Base-by-base conservation (phyloP, 2,797 vertebrate species). In the Neoniphon sammara region DNA sequence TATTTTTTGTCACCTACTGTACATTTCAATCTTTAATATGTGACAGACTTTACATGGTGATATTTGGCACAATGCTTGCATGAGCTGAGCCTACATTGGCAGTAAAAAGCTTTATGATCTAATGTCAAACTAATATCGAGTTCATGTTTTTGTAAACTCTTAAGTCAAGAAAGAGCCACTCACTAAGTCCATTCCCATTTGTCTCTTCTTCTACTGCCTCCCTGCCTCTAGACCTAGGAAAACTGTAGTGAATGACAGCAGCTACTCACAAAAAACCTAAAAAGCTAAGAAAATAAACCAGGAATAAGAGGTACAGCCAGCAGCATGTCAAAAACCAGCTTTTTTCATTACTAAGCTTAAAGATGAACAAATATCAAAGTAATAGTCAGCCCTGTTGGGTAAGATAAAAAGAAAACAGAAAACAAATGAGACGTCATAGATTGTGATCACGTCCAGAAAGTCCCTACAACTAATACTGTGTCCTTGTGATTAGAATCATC, bases 391-490 rank as follows among this genome's bases (percentile, higher is more conserved):
- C 84, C 61, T 85, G 75, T 54, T 70, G 67, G 78, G 64, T 81
- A 77, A 23, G 70, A 74, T 84, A 90, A 80, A 88, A 89, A 88
- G 55, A 82, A 61, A 87, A 87, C 52, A 79, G 55, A 85, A 70
- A 83, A 81, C 47, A 84, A 75, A 78, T 53, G 3, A 78, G 60
- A 73, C 69, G 61, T 85, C 68, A 82, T 60, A 62, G 71, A 78
- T 77, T 80, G 66, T 83, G 77, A 91, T 81, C 77, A 87, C 15
- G 2, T 89, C 77, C 77, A 77, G 42, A 86, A 81, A 86, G 87
- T 89, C 82, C 58, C 66, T 71, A 70, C 5, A 52, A 70, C 81
- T 83, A 75, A 75, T 58, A 69, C 65, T 76, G 76, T 89, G 84
- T 92, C 87, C 82, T 77, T 85, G 34, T 78, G 52, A 74, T 88